Evolutionary conservation across 2,888 invertebrate species (phyloP), one percentile per base, ranked within the genome.

Genomic region (Platynereis dumerilii): DNA sequence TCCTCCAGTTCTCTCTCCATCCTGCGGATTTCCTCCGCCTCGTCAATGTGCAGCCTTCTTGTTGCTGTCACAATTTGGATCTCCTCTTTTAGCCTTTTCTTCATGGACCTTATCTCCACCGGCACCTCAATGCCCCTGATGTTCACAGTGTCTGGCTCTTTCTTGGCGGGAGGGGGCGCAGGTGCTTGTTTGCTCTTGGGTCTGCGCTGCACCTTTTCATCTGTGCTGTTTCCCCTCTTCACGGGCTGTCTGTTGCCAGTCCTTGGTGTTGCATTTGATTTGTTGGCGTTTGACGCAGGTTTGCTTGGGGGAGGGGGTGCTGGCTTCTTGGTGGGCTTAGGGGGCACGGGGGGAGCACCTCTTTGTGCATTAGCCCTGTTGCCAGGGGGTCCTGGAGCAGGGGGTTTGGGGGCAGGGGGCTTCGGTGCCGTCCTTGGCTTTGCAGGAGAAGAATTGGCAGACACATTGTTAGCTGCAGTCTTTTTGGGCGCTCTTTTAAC

Each of bases 61-160:
- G 82, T 78, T 34, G 76, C 78, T 10, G 86, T 81, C 27, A 83
- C 85, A 65, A 85, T 80, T 61, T 85, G 77, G 62, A 87, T 75
- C 68, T 87, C 86, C 68, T 86, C 85, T 69, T 86, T 85, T 60
- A 87, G 76, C 53, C 84, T 70, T 64, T 77, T 77, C 66, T 83
- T 82, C 48, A 81, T 69, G 3, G 79, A 79, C 71, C 79, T 81
- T 75, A 83, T 79, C 5, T 81, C 80, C 55, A 78, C 73, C 2
- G 81, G 82, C 29, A 82, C 81, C 15, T 78, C 78, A 12, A 79
- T 75, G 48, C 80, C 82, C 58, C 80, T 79, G 62, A 83, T 79
- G 55, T 74, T 76, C 26, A 81, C 69, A 12, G 54, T 24, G 44
- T 59, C 54, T 22, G 52, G 44, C 58, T 64, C 52, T 20, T 44